Base-by-base conservation (phyloP, 2,797 vertebrate genomes). In the Diplodus puntazzo region DNA sequence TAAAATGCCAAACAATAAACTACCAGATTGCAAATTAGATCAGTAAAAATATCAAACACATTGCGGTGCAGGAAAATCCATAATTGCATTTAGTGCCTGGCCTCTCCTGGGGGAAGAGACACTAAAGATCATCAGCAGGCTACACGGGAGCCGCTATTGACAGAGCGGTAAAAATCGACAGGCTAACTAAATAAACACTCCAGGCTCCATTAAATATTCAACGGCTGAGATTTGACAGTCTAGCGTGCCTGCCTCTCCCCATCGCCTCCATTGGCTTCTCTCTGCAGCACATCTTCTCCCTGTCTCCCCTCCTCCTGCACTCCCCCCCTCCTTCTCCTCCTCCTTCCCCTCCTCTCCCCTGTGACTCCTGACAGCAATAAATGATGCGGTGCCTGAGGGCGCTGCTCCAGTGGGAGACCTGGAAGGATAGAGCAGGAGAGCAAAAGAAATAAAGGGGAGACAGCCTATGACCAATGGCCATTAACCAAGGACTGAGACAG, bases 1-100 rank as follows among this genome's bases (percentile, higher is more conserved):
- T 98, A 98, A 99, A 99, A 99, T 99, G 97, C 98, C 98, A 99
- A 98, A 99, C 98, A 99, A 99, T 99, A 99, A 99, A 99, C 97
- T 99, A 98, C 96, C 98, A 98, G 98, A 97, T 98, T 99, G 98
- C 97, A 99, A 99, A 99, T 99, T 99, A 99, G 98, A 99, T 99
- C 98, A 99, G 97, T 97, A 97, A 97, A 98, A 99, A 99, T 99
- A 99, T 99, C 98, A 98, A 98, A 98, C 97, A 97, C 97, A 97
- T 98, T 97, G 97, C 96, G 91, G 97, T 97, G 97, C 94, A 95
- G 92, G 97, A 97, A 98, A 98, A 98, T 98, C 97, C 96, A 97
- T 99, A 99, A 99, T 99, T 98, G 97, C 96, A 96, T 99, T 99
- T 98, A 99, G 97, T 95, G 96, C 96, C 95, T 93, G 91, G 95